Conservation (phyloP, 2,888 invertebrate genomes). For the Tolmerus cingulatus region DNA sequence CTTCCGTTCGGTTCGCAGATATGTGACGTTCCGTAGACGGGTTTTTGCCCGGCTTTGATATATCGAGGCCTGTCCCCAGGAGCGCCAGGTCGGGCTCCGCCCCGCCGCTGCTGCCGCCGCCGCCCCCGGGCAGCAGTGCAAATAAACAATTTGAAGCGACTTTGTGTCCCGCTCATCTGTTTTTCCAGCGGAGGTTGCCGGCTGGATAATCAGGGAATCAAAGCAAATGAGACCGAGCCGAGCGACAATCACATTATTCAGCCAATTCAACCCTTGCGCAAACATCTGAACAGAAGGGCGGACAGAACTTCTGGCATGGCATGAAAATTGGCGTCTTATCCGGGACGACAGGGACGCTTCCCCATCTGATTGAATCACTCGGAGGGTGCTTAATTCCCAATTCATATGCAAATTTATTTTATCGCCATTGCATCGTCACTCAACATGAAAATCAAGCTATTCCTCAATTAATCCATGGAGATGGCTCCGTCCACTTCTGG, state of each 20-base stretch:
- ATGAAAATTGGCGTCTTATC: conserved; percentile 28
- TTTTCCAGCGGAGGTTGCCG: neutral
- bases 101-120: neutral
- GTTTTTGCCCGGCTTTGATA: conserved; percentile 29
- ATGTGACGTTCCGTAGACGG: conserved; percentile 3
- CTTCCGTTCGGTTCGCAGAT: neutral
- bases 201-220: conserved; percentile 26
- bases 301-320: neutral
- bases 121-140: neutral
- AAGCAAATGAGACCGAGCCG: neutral
- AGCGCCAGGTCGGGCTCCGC: neutral
- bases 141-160: conserved; percentile 5
- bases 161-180: neutral
- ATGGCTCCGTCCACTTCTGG: neutral
- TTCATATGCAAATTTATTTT: conserved; percentile 65
- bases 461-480: conserved; percentile 31
- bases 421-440: conserved; percentile 57
- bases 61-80: neutral
- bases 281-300: conserved; percentile 12
- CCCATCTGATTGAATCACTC: conserved; percentile 31
- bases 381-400: conserved; percentile 59
- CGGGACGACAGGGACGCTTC: conserved; percentile 1
- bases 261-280: conserved; percentile 10
- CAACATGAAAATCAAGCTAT: conserved; percentile 35
- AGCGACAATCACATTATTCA: neutral